These are phyloP conservation scores for Drosophila athabasca DNA, from an alignment of 1,140 invertebrate species.

Conservation along the genomic window DNA sequence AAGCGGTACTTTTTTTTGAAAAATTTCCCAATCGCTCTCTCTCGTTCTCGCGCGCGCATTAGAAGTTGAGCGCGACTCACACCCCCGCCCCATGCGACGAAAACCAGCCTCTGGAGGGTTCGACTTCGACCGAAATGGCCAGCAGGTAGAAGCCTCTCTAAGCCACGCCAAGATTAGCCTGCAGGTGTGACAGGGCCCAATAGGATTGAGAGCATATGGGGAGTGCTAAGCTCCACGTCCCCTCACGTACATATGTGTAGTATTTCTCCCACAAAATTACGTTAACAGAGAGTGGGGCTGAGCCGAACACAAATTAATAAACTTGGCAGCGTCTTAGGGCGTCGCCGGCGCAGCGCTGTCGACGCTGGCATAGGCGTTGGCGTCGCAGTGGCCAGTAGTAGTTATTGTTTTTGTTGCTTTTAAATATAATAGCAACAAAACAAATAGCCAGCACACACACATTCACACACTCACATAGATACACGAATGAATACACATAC, in stretches of 20 bases:
- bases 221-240: conserved; percentile 6
- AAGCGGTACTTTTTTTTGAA: no score
- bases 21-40: neutral
- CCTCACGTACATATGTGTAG: neutral
- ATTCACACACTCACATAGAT: conserved; percentile 1
- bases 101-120: conserved; percentile 3
- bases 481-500: conserved; percentile 19
- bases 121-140: conserved; percentile 11
- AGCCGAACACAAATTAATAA: conserved; percentile 64
- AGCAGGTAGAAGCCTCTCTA: conserved; percentile 5
- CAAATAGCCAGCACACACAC: conserved; percentile 57
- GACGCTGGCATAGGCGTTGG: conserved; percentile 10
- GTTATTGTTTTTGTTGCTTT: conserved; percentile 29
- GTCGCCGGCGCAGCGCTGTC: conserved; percentile 56
- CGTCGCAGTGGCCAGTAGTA: conserved; percentile 4
- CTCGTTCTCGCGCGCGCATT: conserved; percentile 12
- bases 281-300: conserved; percentile 10
- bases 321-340: conserved; percentile 66
- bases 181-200: conserved; percentile 34
- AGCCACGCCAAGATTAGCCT: no score
- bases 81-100: conserved; percentile 9
- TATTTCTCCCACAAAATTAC: conserved; percentile 12
- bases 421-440: conserved; percentile 57
- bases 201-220: conserved; percentile 31
- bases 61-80: conserved; percentile 15